Conservation (phyloP, 2,797 vertebrate genomes). For the Peromyscus nudipes region DNA sequence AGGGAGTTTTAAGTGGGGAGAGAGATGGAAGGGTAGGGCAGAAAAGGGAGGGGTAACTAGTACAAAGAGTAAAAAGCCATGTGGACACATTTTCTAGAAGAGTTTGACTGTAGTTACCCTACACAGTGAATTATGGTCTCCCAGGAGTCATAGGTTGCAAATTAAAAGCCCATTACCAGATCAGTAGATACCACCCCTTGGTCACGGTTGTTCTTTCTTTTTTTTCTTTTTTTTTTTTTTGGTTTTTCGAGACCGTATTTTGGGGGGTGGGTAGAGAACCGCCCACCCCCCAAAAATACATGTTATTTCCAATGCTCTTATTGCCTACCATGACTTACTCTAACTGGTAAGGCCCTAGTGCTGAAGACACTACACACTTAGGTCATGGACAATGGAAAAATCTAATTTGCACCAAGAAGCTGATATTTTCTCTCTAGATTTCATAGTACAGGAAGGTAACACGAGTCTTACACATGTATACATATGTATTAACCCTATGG, state of each 20-base stretch:
- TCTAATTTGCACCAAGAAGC: background rate
- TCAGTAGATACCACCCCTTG: background rate
- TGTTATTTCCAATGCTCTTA: background rate
- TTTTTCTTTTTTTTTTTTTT: too few species aligned
- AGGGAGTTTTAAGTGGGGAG: background rate
- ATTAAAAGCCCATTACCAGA: background rate
- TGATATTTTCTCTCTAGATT: background rate
- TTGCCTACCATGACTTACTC: background rate
- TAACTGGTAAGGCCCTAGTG: background rate
- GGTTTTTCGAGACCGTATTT: too few species aligned
- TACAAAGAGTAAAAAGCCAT: background rate
- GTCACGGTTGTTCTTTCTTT: background rate
- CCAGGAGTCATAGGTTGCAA: background rate
- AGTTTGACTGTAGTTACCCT: background rate
- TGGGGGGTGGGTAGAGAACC: too few species aligned
- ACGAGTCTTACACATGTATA: background rate
- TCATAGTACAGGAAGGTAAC: background rate
- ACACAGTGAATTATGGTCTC: background rate
- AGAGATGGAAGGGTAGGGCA: background rate
- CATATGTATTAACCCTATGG: too few species aligned
- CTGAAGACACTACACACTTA: background rate
- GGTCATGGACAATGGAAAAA: background rate
- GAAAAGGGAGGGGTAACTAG: background rate
- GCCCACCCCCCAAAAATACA: too few species aligned
- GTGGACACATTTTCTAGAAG: background rate